Conservation (phyloP, 2,113 vertebrate genomes). For the Bagarius yarrelli region DNA sequence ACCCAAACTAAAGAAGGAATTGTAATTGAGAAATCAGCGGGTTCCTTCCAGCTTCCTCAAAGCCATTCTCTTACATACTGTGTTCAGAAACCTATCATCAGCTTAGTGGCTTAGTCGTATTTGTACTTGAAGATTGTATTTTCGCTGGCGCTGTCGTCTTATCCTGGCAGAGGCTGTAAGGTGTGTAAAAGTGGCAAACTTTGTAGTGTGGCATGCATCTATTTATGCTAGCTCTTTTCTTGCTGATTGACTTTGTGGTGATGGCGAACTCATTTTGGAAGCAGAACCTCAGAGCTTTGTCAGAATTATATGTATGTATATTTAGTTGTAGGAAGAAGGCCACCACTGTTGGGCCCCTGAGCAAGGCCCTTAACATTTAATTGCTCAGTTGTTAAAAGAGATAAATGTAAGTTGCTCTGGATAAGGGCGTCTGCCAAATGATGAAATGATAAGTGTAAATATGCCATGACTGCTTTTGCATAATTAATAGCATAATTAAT, state of each 20-base stretch:
- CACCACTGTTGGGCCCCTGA: too few relatives aligned
- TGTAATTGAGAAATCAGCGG: constrained; percentile 78
- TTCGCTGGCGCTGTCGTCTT: constrained; percentile 65
- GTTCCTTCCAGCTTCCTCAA: constrained; percentile 65
- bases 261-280: constrained; percentile 48
- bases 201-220: constrained; percentile 61
- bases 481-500: too few relatives aligned
- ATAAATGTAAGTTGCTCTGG: too few relatives aligned
- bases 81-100: constrained; percentile 75
- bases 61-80: constrained; percentile 76
- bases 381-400: too few relatives aligned
- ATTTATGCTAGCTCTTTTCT: constrained; percentile 60
- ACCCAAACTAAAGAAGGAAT: constrained; percentile 61
- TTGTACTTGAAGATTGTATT: constrained; percentile 77
- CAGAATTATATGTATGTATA: too few relatives aligned
- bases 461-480: too few relatives aligned
- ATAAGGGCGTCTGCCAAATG: too few relatives aligned
- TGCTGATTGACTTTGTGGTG: constrained; percentile 58
- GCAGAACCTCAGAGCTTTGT: constrained; percentile 51
- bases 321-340: too few relatives aligned
- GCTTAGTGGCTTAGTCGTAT: constrained; percentile 75
- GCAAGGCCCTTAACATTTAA: too few relatives aligned
- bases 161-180: constrained; percentile 61
- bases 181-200: constrained; percentile 63
- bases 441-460: too few relatives aligned